A percentile compares a stretch with the other conserved stretches of the same genome.
Conservation (phyloP, 2,113 vertebrate genomes). For the Aptenodytes forsteri region DNA sequence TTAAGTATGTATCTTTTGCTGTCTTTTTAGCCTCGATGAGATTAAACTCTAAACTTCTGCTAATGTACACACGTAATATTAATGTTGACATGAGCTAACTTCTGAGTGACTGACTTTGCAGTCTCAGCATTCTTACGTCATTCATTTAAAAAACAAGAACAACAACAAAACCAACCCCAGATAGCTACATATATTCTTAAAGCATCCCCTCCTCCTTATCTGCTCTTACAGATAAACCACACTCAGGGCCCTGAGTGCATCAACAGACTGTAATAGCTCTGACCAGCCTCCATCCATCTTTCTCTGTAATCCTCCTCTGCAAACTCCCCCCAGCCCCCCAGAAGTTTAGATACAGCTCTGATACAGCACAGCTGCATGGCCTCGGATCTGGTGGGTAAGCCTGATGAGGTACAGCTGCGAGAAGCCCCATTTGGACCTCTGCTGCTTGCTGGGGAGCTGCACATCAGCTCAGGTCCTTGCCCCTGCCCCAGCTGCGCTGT, state of each 20-base stretch:
- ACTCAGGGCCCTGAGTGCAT: neutral
- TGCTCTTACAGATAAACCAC: neutral
- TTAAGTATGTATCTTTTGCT: neutral
- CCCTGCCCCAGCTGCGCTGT: neutral
- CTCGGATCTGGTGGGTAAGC: too few species aligned
- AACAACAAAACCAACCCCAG: too few species aligned
- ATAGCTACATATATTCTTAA: neutral
- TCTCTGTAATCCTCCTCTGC: too few species aligned
- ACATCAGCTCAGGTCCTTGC: neutral
- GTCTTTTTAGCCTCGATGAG: neutral
- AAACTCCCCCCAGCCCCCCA: neutral
- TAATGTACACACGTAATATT: neutral
- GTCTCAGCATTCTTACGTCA: neutral
- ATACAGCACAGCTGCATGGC: neutral
- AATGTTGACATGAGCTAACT: neutral
- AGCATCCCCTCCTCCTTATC: neutral
- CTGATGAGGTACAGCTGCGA: neutral
- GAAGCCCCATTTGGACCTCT: neutral
- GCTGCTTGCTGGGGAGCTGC: neutral
- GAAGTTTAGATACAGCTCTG: neutral
- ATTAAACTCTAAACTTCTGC: neutral
- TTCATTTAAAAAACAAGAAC: neutral
- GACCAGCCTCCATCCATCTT: neutral
- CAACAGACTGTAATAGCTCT: neutral
- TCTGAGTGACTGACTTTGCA: neutral